Evolutionary conservation across 1,140 invertebrate species (phyloP).

Genomic region (Dysdera silvatica): DNA sequence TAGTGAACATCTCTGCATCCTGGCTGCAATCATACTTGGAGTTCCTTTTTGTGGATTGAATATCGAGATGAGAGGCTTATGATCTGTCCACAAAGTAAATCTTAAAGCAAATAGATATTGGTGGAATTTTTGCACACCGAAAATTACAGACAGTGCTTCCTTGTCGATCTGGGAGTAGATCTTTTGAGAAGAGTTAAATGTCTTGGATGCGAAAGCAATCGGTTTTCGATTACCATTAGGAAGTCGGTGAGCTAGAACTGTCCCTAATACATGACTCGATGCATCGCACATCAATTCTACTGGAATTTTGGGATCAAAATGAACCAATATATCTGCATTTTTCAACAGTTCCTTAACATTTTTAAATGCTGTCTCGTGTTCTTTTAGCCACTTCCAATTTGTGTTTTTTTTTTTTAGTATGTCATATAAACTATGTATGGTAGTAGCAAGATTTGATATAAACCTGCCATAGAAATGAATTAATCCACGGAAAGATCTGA

Average conservation of each 20-base stretch:
- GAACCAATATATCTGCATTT: constrained; percentile 34
- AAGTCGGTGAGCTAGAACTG: constrained; percentile 44
- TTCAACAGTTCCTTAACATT: constrained; percentile 32
- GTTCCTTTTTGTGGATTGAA: constrained; percentile 39
- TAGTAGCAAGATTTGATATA: constrained; percentile 35
- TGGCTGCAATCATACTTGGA: constrained; percentile 37
- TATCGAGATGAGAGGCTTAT: constrained; percentile 47
- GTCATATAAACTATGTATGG: constrained; percentile 31
- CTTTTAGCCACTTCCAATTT: constrained; percentile 33
- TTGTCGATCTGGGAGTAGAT: constrained; percentile 50
- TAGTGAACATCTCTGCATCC: constrained; percentile 41
- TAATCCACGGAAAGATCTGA: constrained; percentile 29
- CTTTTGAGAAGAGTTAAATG: constrained; percentile 43
- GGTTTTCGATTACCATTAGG: constrained; percentile 42
- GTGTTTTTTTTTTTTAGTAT: constrained; percentile 31
- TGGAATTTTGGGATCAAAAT: constrained; percentile 45
- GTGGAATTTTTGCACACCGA: constrained; percentile 49
- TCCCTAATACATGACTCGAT: constrained; percentile 42
- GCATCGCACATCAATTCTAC: constrained; percentile 47
- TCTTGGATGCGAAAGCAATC: constrained; percentile 47
- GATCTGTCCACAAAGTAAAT: constrained; percentile 49
- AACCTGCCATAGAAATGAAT: constrained; percentile 14
- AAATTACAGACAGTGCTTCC: constrained; percentile 50
- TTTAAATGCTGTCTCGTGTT: constrained; percentile 33
- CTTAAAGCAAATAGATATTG: constrained; percentile 45